Percentiles rank a stretch among this genome's conserved stretches.
Conservation (phyloP, 2,888 invertebrate species). For the Metallyticus violacea region DNA sequence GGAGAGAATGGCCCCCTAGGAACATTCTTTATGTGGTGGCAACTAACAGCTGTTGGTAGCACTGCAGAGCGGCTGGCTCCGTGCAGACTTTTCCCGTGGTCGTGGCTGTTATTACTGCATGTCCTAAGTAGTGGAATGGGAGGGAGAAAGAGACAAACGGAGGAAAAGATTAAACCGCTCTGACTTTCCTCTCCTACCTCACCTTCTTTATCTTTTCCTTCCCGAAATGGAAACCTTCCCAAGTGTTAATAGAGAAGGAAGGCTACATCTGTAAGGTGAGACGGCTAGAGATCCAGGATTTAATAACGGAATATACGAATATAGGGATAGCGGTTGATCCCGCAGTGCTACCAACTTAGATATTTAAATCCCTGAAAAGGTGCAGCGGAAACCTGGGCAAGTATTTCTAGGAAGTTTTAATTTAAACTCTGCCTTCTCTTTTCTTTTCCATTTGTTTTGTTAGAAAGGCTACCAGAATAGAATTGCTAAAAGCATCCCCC, state of each 20-base stretch:
- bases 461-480: neutral
- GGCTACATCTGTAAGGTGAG: neutral
- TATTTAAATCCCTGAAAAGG: neutral
- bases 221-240: neutral
- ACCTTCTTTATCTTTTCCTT: neutral
- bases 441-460: neutral
- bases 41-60: neutral
- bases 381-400: neutral
- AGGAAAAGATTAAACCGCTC: neutral
- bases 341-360: neutral
- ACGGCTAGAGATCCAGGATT: neutral
- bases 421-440: neutral
- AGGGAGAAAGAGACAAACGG: too few species aligned
- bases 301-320: neutral
- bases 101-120: neutral
- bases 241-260: neutral
- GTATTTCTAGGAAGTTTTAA: neutral
- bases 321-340: neutral
- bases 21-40: neutral
- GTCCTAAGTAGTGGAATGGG: neutral
- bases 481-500: neutral
- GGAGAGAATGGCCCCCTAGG: neutral
- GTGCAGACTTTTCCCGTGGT: neutral
- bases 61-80: too few species aligned
- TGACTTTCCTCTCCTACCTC: neutral